A percentile compares a stretch with the other conserved stretches of the same genome.
Conservation (phyloP, 1,140 invertebrate species). For the Lutraria rhynchaena region DNA sequence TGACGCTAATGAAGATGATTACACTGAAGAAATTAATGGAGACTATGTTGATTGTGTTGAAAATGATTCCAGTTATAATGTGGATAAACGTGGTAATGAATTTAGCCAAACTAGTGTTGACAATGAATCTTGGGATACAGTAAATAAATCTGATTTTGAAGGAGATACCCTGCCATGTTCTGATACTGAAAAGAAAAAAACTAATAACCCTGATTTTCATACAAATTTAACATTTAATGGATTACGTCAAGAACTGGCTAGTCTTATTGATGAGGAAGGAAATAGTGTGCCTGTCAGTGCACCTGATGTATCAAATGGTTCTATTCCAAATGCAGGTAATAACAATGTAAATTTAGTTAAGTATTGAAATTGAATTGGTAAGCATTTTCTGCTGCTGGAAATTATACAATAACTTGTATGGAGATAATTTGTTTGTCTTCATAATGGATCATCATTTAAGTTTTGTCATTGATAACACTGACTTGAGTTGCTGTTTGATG, state of each 20-base stretch:
- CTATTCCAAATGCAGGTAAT: neutral
- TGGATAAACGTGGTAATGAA: conserved; percentile 50
- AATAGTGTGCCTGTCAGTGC: conserved; percentile 3
- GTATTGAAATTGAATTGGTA: too few relatives aligned
- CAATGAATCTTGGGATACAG: conserved; percentile 64
- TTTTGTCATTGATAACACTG: too few relatives aligned
- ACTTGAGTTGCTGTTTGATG: too few relatives aligned
- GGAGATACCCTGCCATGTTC: neutral
- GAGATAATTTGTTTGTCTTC: too few relatives aligned
- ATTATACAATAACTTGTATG: too few relatives aligned
- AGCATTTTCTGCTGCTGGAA: too few relatives aligned
- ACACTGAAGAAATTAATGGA: conserved; percentile 38
- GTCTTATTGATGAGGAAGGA: conserved; percentile 61
- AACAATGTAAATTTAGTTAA: too few relatives aligned
- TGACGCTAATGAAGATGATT: neutral
- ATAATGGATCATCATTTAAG: too few relatives aligned
- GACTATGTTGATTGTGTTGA: conserved; percentile 52
- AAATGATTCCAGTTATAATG: conserved; percentile 1
- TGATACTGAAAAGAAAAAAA: conserved; percentile 12
- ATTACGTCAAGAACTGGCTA: conserved; percentile 78
- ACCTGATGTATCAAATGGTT: neutral
- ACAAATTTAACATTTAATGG: conserved; percentile 78
- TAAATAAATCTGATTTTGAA: conserved; percentile 60
- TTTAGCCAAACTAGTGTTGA: conserved; percentile 48
- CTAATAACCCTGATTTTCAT: conserved; percentile 76